Percentiles rank a stretch among this genome's conserved stretches.
These are phyloP conservation scores for Reticulitermes lucifugus DNA, from an alignment of 2,888 invertebrate genomes.

Conservation along the genomic window DNA sequence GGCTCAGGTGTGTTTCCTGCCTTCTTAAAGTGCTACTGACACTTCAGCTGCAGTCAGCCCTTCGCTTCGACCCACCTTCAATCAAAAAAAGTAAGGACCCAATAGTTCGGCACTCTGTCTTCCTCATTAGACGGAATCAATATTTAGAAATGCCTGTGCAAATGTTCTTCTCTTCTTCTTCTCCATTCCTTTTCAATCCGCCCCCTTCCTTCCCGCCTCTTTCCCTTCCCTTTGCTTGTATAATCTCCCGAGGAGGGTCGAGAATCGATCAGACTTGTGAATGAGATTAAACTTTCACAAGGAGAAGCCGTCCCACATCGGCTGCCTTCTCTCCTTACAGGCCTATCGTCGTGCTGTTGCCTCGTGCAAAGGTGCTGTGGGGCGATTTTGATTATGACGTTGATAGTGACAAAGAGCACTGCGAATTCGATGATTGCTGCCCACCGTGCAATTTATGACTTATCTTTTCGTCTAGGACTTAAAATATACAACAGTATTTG, in stretches of 20 bases:
- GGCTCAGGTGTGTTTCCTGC: not conserved
- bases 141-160: conserved; percentile 52
- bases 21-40: not conserved
- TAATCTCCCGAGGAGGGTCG: not conserved
- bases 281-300: conserved; percentile 40
- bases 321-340: not conserved
- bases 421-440: no score
- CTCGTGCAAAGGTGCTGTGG: no score
- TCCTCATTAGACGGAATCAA: conserved; percentile 52
- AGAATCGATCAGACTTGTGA: conserved; percentile 40
- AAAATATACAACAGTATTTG: no score
- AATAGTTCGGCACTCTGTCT: not conserved
- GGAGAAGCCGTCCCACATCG: not conserved
- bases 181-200: not conserved
- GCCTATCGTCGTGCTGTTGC: not conserved
- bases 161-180: conserved; percentile 39
- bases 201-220: not conserved
- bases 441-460: no score
- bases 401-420: no score
- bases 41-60: not conserved
- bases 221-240: not conserved
- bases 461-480: no score
- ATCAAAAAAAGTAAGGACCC: not conserved
- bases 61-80: not conserved
- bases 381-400: no score